Evolutionary conservation across 1,140 invertebrate species (phyloP), one percentile per base, ranked within the genome.

Genomic region (Diplogasteroides magnus): DNA sequence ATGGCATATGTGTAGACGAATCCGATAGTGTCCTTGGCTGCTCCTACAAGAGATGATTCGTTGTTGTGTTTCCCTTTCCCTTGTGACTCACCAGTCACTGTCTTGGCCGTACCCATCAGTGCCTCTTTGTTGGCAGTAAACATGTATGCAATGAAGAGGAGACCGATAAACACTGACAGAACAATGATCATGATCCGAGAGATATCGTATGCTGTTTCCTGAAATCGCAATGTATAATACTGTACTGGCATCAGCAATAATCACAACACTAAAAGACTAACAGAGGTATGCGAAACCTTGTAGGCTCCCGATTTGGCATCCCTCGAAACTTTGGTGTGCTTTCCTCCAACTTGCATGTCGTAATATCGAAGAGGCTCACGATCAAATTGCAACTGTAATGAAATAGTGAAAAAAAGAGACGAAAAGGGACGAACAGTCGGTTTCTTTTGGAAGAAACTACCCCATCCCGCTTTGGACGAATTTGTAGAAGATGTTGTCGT

Each of bases 1-100:
- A 68, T 64, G 57, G 66, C 66, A 29, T 68, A 68, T 6, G 2
- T 59, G 29, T 68, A 68, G 59, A 68, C n/a, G 66, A 68, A 68
- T 31, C n/a, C 25, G 28, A 67, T n/a, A 2, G 66, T 61, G 15
- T 68, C 66, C 26, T 29, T 64, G 23, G 31, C 59, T 15, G 57
- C 57, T 19, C n/a, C 62, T 64, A 29, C 6, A 64, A 64, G 29
- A 0, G 0, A 27, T 13, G 19, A 48, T 48, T 11, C 19, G 6
- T 48, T 11, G 6, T 48, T 19, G n/a, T n/a, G 19, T 48, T 48
- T 11, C 37, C 37, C 6, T 19, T 11, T 48, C 6, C 37, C 19
- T 11, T 19, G 19, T 19, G 37, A 48, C 37, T 48, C 6, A 48
- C 19, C 37, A 48, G 19, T 19, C 6, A 68, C n/a, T 26, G 55